Conservation (phyloP, 2,113 vertebrate species). For the Sceloporus tristichus region DNA sequence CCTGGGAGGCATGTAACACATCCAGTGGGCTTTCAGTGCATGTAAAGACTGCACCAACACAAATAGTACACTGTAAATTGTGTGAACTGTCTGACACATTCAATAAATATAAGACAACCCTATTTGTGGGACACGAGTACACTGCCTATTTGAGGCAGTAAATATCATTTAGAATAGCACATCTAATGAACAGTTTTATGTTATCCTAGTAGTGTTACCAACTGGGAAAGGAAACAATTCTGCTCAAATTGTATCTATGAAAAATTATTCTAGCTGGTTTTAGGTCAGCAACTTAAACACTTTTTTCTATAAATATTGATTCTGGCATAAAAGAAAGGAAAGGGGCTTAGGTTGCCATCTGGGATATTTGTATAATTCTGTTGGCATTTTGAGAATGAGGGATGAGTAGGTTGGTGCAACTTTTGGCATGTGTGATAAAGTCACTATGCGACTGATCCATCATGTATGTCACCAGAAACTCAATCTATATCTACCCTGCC, state of each 20-base stretch:
- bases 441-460: conserved; percentile 10
- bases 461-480: not conserved
- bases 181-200: not conserved
- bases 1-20: not conserved
- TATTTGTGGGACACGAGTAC: not conserved
- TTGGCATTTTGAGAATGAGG: conserved; percentile 25
- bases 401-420: conserved; percentile 9
- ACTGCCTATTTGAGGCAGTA: not conserved
- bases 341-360: conserved; percentile 19
- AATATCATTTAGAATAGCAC: not conserved
- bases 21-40: not conserved
- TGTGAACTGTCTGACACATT: not conserved
- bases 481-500: not conserved
- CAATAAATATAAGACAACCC: not conserved
- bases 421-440: conserved; percentile 20
- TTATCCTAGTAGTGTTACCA: not conserved
- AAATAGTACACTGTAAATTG: not conserved
- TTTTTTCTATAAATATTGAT: conserved; percentile 30
- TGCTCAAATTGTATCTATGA: not conserved
- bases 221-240: not conserved
- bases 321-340: not conserved
- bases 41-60: not conserved
- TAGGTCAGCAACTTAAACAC: not conserved
- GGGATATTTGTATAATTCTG: conserved; percentile 24
- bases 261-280: not conserved